These are phyloP conservation scores for Coturnix japonica DNA, from an alignment of 2,113 vertebrate genomes.

Conservation along the genomic window DNA sequence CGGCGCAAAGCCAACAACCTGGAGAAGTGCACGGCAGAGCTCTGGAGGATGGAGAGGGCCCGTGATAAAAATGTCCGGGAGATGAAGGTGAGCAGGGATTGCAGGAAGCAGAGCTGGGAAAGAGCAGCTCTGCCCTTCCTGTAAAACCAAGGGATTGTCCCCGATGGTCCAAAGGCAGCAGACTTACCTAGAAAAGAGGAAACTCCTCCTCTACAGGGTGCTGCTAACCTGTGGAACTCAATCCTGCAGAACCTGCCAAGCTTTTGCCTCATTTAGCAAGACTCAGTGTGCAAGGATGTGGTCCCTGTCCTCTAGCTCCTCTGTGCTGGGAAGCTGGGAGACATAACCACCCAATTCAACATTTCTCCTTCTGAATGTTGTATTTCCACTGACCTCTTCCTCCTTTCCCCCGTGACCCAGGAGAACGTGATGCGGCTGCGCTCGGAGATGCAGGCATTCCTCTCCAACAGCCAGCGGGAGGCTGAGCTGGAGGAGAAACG, in stretches of 20 bases:
- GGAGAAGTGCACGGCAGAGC: constrained; percentile 83
- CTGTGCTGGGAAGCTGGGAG: background rate
- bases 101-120: background rate
- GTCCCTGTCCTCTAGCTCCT: background rate
- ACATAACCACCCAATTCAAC: accelerated
- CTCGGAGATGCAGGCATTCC: constrained; percentile 83
- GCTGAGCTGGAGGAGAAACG: constrained; percentile 92
- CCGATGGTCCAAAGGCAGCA: background rate
- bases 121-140: background rate
- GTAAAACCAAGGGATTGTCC: background rate
- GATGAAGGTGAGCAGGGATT: constrained; percentile 76
- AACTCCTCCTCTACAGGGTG: background rate
- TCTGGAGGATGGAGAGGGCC: constrained; percentile 85
- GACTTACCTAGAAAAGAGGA: background rate
- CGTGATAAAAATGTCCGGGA: constrained; percentile 78
- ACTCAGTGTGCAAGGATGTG: background rate
- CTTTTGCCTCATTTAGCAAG: background rate
- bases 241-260: background rate
- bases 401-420: constrained; percentile 23
- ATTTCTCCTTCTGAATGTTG: background rate
- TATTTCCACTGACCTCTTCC: background rate
- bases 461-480: constrained; percentile 84
- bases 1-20: constrained; percentile 78
- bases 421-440: constrained; percentile 80
- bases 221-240: background rate